Conservation (phyloP, 2,113 vertebrate species). For the Bujurquina vittata region DNA sequence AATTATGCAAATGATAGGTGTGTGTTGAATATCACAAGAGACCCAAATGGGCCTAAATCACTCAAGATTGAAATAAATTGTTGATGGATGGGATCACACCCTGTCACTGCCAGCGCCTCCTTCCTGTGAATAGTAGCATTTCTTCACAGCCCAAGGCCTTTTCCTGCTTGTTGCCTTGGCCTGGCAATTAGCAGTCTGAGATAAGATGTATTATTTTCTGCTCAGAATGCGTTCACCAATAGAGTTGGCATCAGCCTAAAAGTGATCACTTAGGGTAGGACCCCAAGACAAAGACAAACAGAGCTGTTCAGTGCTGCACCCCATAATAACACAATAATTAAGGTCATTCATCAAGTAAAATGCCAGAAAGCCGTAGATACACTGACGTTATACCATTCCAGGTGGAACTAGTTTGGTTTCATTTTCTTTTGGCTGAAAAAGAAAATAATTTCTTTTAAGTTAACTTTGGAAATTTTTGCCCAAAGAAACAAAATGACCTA, state of each 20-base stretch:
- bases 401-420: background rate
- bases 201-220: conserved; percentile 52
- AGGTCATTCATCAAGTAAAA: background rate
- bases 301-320: background rate
- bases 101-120: conserved; percentile 30
- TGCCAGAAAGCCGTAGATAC: background rate
- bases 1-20: conserved; percentile 77
- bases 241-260: conserved; percentile 13
- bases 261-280: conserved; percentile 37
- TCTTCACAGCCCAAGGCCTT: conserved; percentile 46
- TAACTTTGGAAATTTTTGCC: background rate
- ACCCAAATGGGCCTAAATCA: conserved; percentile 62
- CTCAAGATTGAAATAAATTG: conserved; percentile 68
- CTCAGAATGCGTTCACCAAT: conserved; percentile 27
- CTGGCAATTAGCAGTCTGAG: conserved; percentile 59
- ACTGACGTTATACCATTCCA: background rate
- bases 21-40: conserved; percentile 59
- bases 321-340: background rate
- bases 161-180: conserved; percentile 44
- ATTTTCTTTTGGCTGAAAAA: background rate
- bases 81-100: conserved; percentile 72
- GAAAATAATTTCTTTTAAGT: background rate
- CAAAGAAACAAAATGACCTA: background rate
- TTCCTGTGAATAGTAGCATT: conserved; percentile 58
- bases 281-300: background rate